Base-by-base conservation (phyloP, 2,888 invertebrate genomes). In the Nesidiocoris tenuis region DNA sequence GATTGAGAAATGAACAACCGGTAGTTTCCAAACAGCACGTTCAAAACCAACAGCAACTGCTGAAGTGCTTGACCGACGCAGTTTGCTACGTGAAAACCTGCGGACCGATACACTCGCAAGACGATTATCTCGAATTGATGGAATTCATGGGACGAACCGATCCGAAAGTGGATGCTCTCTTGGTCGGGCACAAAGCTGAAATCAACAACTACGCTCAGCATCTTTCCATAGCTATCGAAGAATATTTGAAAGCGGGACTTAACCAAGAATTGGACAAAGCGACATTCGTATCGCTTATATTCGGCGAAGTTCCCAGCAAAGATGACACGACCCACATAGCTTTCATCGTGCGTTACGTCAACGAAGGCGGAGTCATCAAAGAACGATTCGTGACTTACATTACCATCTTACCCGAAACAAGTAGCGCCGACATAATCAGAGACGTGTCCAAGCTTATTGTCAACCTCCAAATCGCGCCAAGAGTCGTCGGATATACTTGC, bases 401-500 rank as follows among this genome's bases (percentile, higher is more conserved):
- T n/a, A n/a, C n/a, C n/a, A n/a, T n/a, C n/a, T n/a, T n/a, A n/a
- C n/a, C n/a, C 39, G 39, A 39, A 39, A 12, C 39, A 12, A 39
- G n/a, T n/a, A n/a, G n/a, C n/a, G n/a, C n/a, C n/a, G n/a, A n/a
- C n/a, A n/a, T n/a, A n/a, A n/a, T n/a, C n/a, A n/a, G n/a, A n/a
- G n/a, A n/a, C n/a, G n/a, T n/a, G n/a, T n/a, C n/a, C n/a, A n/a
- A n/a, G n/a, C n/a, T n/a, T n/a, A n/a, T n/a, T n/a, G n/a, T n/a
- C n/a, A n/a, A 39, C 39, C 39, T 39, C 39, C 39, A 12, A 63
- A 67, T 1, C 17, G 22, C n/a, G n/a, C n/a, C n/a, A n/a, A 67
- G 55, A 55, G 2, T 67, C 19, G 55, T 67, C 21, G 67, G 67
- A 1, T 67, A 55, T 16, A 56, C 67, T 9, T 67, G 55, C 56